phyloP scores from a whole-genome alignment of 2,888 invertebrate genomes.

The Celastrina argiolus region DNA sequence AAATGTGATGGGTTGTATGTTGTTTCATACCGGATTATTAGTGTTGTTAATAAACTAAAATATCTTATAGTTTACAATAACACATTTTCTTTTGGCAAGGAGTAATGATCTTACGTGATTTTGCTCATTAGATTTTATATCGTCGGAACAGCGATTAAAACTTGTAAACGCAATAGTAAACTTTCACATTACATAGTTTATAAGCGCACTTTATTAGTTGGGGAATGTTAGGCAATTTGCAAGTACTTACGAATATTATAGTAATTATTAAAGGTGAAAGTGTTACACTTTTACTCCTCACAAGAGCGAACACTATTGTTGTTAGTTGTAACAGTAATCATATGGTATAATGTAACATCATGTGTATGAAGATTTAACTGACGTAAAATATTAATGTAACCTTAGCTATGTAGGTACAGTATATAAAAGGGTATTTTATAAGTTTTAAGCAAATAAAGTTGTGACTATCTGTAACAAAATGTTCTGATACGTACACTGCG shows the following conservation, averaged over 20 bases:
- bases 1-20: no score
- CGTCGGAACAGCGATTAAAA: not conserved
- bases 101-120: not conserved
- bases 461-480: no score
- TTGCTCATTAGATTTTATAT: not conserved
- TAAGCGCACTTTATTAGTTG: not conserved
- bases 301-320: not conserved
- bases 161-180: not conserved
- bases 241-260: constrained; percentile 9
- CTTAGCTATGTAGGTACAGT: no score
- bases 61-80: no score
- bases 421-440: no score
- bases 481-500: no score
- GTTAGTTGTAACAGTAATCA: not conserved
- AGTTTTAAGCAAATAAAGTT: no score
- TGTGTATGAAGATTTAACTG: no score
- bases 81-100: not conserved
- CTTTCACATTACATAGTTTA: constrained; percentile 6
- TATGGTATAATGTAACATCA: no score
- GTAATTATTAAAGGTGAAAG: not conserved
- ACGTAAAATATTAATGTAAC: no score
- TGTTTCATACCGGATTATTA: no score
- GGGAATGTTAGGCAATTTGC: not conserved
- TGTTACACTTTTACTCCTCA: constrained; percentile 3
- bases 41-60: no score